A percentile compares a stretch with the other conserved stretches of the same genome.
Conservation (phyloP, 2,888 invertebrate genomes). For the Spisula subtruncata region DNA sequence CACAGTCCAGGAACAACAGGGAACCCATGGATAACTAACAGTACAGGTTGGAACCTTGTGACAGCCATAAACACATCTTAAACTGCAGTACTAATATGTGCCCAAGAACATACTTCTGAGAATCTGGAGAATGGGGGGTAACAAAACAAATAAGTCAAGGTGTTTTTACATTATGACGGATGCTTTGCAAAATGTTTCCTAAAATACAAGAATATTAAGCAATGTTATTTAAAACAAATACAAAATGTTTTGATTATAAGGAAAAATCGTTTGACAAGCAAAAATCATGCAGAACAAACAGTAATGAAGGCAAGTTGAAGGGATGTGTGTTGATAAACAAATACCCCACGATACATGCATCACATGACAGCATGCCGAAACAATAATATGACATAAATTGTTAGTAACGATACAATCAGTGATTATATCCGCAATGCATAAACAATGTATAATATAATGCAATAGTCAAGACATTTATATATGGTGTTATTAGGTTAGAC, state of each 20-base stretch:
- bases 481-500: constrained; percentile 13
- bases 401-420: background rate
- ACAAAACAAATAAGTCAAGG: no score
- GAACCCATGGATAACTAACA: no score
- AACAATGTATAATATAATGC: constrained; percentile 6
- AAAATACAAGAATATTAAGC: background rate
- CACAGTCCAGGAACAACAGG: no score
- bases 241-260: background rate
- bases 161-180: background rate
- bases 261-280: constrained; percentile 2
- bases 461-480: background rate
- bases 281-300: background rate
- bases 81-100: no score
- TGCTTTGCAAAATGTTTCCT: background rate
- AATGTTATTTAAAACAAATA: background rate
- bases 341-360: background rate
- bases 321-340: background rate
- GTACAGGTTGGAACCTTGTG: no score
- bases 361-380: background rate
- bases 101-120: no score
- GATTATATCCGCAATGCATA: background rate
- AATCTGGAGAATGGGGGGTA: no score
- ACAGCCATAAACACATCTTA: no score
- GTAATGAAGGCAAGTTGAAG: constrained; percentile 3
- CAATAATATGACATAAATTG: background rate